Conservation (phyloP, 2,888 invertebrate genomes). For the Resseliella maxima region DNA sequence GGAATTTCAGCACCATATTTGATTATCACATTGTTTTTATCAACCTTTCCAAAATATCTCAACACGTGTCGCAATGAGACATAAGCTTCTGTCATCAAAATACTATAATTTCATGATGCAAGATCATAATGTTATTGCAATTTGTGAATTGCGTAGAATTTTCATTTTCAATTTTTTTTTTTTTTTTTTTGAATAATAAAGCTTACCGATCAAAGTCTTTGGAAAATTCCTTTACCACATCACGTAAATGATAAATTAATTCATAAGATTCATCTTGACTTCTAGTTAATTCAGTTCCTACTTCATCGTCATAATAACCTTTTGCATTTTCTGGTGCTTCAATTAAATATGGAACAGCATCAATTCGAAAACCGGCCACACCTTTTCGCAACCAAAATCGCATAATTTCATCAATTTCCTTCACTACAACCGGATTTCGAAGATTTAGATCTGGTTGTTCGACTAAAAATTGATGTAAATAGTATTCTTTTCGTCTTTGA, state of each 20-base stretch:
- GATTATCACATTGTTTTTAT: not conserved
- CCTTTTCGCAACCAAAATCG: not conserved
- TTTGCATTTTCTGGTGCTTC: no score
- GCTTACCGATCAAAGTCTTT: no score
- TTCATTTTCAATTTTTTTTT: no score
- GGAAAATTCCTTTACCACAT: no score
- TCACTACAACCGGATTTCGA: conserved; percentile 68
- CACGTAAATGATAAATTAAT: no score
- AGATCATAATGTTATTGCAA: no score
- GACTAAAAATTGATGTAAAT: conserved; percentile 70
- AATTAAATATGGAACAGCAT: not conserved
- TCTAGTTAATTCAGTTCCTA: no score
- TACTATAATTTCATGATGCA: no score
- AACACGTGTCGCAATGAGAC: conserved; percentile 69
- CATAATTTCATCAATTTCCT: conserved; percentile 65
- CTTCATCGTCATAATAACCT: no score
- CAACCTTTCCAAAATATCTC: conserved; percentile 72
- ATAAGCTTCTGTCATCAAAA: conserved; percentile 75
- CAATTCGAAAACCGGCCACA: not conserved
- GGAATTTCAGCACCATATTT: conserved; percentile 68
- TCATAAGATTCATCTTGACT: no score
- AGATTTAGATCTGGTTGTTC: conserved; percentile 76
- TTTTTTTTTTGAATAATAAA: no score
- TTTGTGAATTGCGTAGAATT: no score
- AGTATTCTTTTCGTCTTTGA: conserved; percentile 71